Base-by-base conservation (phyloP, 2,797 vertebrate species). In the Xenopus petersii region DNA sequence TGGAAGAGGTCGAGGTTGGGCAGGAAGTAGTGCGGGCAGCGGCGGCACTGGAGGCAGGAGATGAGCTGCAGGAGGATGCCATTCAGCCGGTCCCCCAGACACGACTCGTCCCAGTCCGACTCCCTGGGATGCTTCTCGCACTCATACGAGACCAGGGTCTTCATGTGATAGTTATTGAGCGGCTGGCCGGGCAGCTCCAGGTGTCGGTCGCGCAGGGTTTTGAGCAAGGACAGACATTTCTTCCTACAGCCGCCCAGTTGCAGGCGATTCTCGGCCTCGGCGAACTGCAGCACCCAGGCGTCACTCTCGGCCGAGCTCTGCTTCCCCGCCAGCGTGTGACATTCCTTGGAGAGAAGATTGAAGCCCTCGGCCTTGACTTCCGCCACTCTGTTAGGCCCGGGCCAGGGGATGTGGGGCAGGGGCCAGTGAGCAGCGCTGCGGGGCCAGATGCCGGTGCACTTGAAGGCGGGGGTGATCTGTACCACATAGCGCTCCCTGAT, bases 91-190 rank as follows among this genome's bases (percentile, higher is more conserved):
- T 95, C 94, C 12, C 94, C 94, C 82, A 95, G 89, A 85, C 93
- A 94, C 61, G 93, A 90, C 84, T 95, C 94, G 81, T 95, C 94
- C 94, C 94, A 95, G 90, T 95, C 94, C 62, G 93, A 91, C 80
- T 95, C 94, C n/a, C 94, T 85, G 48, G 94, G 94, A 71, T 95
- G 94, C 87, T 95, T 95, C 76, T 95, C 94, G 80, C 94, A 95
- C 87, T 95, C 94, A 64, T 95, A 95, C 33, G 94, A 94, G 75
- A 95, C 93, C 82, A 95, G 83, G 81, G 94, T 94, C 86, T 95
- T 95, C 94, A 95, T 95, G 87, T 95, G 92, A 82, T 95, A 95
- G 80, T 94, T 95, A 85, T 94, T 94, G 64, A 95, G 90, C 56
- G 94, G 94, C 83, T 93, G 92, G 8, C 94, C 94, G 0, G 94